Conservation (phyloP, 2,888 invertebrate genomes). For the Meandrusa payeni region DNA sequence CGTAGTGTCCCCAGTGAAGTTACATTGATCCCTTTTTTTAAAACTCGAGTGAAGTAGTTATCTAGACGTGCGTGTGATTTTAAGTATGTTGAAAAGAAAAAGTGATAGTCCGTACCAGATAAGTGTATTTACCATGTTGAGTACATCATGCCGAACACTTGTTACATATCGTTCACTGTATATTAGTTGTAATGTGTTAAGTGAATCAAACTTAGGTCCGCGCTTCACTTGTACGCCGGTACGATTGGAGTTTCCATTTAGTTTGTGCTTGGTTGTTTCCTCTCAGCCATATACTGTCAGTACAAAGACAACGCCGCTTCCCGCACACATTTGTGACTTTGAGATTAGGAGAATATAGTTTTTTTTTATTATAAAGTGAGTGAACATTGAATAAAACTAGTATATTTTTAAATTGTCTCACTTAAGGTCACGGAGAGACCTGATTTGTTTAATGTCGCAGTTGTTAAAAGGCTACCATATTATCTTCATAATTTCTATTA, state of each 20-base stretch:
- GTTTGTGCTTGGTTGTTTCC: slow-evolving; percentile 32
- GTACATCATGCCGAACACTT: slow-evolving; percentile 56
- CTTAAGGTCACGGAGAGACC: no score
- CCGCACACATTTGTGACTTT: slow-evolving; percentile 51
- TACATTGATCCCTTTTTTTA: slow-evolving; percentile 23
- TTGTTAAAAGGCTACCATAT: no score
- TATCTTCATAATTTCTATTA: no score
- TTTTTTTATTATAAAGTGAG: no score
- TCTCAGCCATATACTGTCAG: slow-evolving; percentile 40
- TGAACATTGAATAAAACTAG: no score
- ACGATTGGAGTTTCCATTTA: slow-evolving; percentile 14
- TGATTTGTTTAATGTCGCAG: no score
- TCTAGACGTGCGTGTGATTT: slow-evolving; percentile 42
- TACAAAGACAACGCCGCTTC: slow-evolving; percentile 53
- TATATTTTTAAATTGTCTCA: no score
- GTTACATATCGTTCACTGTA: slow-evolving; percentile 76
- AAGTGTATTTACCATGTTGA: slow-evolving; percentile 64
- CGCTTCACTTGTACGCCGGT: slow-evolving; percentile 17
- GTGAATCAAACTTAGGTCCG: slow-evolving; percentile 11
- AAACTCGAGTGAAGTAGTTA: slow-evolving; percentile 38
- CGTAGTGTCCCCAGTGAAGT: slow-evolving; percentile 29
- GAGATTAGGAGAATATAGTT: no score
- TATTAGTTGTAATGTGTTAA: slow-evolving; percentile 34
- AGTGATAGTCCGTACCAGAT: slow-evolving; percentile 59
- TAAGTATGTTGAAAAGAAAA: slow-evolving; percentile 28